These are phyloP conservation scores for Pelodytes ibericus DNA, from an alignment of 2,797 vertebrate species.

Conservation along the genomic window DNA sequence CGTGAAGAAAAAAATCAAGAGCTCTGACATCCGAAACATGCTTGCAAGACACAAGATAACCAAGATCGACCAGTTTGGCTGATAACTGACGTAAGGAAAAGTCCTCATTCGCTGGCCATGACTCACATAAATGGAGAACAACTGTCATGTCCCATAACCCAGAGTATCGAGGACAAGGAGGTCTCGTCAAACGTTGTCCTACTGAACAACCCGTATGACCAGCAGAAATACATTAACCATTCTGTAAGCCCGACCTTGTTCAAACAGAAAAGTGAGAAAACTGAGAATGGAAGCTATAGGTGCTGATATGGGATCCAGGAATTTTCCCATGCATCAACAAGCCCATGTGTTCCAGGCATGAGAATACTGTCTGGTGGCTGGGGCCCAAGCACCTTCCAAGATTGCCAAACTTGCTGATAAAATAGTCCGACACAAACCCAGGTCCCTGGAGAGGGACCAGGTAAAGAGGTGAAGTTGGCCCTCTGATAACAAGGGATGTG, in stretches of 20 bases:
- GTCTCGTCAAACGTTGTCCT: not conserved
- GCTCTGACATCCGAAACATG: not conserved
- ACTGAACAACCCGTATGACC: not conserved
- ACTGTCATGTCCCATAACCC: not conserved
- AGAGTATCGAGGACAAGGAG: not conserved
- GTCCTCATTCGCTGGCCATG: not conserved
- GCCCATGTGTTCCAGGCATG: not conserved
- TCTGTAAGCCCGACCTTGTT: not conserved
- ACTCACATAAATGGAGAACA: not conserved
- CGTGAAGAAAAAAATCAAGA: not conserved
- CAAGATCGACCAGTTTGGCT: not conserved
- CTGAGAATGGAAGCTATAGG: no score
- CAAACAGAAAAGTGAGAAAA: not conserved
- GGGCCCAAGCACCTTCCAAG: no score
- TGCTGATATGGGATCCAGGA: not conserved
- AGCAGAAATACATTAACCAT: not conserved
- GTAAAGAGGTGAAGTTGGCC: not conserved
- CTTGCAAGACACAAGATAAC: not conserved
- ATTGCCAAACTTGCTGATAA: no score
- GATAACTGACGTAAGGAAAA: not conserved
- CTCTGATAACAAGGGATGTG: not conserved
- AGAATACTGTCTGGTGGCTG: not conserved
- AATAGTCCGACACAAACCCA: not conserved
- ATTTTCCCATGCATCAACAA: not conserved
- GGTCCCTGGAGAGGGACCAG: not conserved